Percentiles rank a stretch among this genome's conserved stretches.
Evolutionary conservation across 2,113 vertebrate genomes (phyloP).

Genomic region (Gorsachius goisagi): DNA sequence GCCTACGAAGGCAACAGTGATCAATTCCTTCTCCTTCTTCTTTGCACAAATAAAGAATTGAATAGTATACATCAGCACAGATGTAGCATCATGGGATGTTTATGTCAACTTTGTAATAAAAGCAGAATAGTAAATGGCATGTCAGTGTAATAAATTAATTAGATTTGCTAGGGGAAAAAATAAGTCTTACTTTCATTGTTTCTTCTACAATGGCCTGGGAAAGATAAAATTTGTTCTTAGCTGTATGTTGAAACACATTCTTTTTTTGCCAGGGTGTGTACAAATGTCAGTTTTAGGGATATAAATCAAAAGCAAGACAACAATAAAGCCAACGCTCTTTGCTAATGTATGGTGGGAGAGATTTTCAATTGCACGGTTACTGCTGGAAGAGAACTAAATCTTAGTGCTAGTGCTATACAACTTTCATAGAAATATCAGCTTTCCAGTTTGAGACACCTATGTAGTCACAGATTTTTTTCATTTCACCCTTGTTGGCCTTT

Average conservation of each 20-base stretch:
- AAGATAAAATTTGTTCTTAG: not conserved
- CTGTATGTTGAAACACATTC: not conserved
- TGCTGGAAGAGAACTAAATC: not conserved
- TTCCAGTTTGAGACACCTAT: not conserved
- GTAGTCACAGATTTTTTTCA: not conserved
- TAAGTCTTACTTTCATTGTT: not conserved
- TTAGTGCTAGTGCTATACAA: not conserved
- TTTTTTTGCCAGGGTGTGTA: not conserved
- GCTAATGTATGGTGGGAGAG: not conserved
- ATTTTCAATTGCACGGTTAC: not conserved
- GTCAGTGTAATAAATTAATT: not conserved
- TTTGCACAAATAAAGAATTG: not conserved
- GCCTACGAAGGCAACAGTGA: too few relatives aligned
- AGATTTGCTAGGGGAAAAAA: not conserved
- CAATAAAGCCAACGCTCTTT: not conserved
- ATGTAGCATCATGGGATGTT: not conserved
- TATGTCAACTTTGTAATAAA: constrained; percentile 21
- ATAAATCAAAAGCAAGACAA: not conserved
- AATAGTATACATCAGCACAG: not conserved
- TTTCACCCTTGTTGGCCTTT: not conserved
- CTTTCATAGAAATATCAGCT: not conserved
- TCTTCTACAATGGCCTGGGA: not conserved
- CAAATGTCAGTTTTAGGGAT: not conserved
- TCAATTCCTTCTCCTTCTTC: not conserved
- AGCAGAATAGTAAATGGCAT: constrained; percentile 9